Conservation (phyloP, 2,797 vertebrate genomes). For the Nasua narica region DNA sequence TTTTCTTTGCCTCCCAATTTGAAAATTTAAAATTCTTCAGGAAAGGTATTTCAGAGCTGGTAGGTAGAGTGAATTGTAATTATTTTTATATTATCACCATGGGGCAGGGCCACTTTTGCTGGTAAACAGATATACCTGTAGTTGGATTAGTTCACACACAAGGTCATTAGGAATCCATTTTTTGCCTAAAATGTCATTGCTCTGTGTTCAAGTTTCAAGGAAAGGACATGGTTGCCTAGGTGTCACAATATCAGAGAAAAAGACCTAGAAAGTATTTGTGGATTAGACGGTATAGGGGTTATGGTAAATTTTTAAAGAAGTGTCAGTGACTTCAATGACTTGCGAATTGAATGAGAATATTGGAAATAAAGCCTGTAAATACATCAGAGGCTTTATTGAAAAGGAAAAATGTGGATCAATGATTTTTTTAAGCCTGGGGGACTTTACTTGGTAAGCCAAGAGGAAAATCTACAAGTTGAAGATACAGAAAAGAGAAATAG, state of each 20-base stretch:
- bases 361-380: not conserved
- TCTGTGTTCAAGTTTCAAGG: not conserved
- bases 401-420: not conserved
- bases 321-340: not conserved
- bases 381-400: not conserved
- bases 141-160: not conserved
- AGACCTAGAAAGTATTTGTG: not conserved
- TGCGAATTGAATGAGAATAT: not conserved
- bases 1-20: not conserved
- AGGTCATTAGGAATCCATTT: not conserved
- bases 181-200: not conserved
- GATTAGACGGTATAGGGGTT: not conserved
- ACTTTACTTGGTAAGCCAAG: not conserved
- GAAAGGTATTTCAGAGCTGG: not conserved
- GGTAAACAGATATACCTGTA: not conserved
- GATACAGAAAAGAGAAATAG: not conserved
- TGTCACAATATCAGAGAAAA: not conserved
- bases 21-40: not conserved
- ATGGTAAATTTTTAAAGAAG: not conserved
- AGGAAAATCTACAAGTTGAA: not conserved
- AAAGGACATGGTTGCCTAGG: not conserved
- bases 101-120: not conserved
- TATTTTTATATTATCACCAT: not conserved
- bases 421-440: not conserved
- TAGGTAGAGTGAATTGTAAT: not conserved